phyloP scores from a whole-genome alignment of 2,888 invertebrate genomes.

The Orchesellides sinensis region DNA sequence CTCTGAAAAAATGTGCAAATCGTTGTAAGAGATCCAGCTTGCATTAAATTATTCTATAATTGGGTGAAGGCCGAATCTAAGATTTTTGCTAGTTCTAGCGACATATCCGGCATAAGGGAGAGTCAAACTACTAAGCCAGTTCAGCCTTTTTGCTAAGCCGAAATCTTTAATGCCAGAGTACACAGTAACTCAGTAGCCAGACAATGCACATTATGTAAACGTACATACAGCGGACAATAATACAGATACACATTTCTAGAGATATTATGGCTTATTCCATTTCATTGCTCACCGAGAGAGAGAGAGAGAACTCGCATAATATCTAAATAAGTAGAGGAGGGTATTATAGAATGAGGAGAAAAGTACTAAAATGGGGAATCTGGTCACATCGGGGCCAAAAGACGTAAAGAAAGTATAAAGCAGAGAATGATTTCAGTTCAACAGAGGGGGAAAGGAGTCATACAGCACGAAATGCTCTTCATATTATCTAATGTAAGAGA shows the following conservation, averaged over 20 bases:
- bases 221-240: conserved; percentile 45
- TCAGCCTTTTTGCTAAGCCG: no score
- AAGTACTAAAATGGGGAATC: conserved; percentile 51
- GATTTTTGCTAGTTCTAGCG: conserved; percentile 50
- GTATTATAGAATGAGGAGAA: conserved; percentile 48
- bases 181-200: conserved; percentile 24
- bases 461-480: no score
- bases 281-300: conserved; percentile 43
- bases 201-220: conserved; percentile 23
- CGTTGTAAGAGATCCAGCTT: conserved; percentile 49
- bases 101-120: conserved; percentile 43
- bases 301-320: conserved; percentile 12
- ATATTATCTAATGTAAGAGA: no score
- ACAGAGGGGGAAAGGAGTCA: conserved; percentile 32
- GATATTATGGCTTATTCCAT: conserved; percentile 57
- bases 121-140: conserved; percentile 41
- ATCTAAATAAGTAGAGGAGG: conserved; percentile 35
- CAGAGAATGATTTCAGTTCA: conserved; percentile 29
- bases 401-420: conserved; percentile 46
- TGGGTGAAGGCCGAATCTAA: conserved; percentile 68
- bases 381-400: conserved; percentile 58
- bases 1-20: conserved; percentile 12
- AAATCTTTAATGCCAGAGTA: not conserved
- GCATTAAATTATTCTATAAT: conserved; percentile 67
- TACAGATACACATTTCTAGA: conserved; percentile 38